These are phyloP conservation scores for Sardina pilchardus DNA, from an alignment of 2,113 vertebrate species.

Conservation along the genomic window DNA sequence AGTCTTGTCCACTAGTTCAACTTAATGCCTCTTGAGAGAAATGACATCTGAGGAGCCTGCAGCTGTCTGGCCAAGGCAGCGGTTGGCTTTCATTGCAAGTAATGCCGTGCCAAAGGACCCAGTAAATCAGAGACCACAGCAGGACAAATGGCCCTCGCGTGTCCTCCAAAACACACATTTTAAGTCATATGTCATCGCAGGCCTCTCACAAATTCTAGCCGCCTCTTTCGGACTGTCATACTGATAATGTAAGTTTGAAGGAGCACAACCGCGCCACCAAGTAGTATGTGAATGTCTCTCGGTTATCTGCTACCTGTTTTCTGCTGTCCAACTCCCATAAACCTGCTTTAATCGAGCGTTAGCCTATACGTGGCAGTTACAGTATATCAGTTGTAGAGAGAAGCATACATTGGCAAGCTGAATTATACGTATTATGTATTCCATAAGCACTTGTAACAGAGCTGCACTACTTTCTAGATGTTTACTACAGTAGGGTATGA, in stretches of 20 bases:
- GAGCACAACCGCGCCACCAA: neutral
- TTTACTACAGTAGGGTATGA: neutral
- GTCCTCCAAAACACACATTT: neutral
- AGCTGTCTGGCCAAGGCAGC: neutral
- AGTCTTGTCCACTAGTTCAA: neutral
- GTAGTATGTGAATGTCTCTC: neutral
- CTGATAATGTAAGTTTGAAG: neutral
- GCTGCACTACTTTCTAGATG: neutral
- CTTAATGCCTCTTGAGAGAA: neutral
- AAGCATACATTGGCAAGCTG: neutral
- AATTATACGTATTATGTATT: neutral
- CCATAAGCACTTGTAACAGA: neutral
- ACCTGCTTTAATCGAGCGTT: neutral
- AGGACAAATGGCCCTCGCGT: neutral
- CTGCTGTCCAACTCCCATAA: neutral
- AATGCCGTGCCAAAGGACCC: conserved; percentile 5
- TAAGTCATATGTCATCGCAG: neutral
- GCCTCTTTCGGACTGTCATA: neutral
- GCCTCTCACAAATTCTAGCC: neutral
- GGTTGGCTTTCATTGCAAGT: conserved; percentile 2
- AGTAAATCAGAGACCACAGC: neutral
- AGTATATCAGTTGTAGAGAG: neutral
- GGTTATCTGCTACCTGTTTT: neutral
- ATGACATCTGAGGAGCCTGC: neutral
- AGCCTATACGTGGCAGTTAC: neutral